Evolutionary conservation across 2,797 vertebrate species (phyloP).

Genomic region (Neopelma chrysocephalum): DNA sequence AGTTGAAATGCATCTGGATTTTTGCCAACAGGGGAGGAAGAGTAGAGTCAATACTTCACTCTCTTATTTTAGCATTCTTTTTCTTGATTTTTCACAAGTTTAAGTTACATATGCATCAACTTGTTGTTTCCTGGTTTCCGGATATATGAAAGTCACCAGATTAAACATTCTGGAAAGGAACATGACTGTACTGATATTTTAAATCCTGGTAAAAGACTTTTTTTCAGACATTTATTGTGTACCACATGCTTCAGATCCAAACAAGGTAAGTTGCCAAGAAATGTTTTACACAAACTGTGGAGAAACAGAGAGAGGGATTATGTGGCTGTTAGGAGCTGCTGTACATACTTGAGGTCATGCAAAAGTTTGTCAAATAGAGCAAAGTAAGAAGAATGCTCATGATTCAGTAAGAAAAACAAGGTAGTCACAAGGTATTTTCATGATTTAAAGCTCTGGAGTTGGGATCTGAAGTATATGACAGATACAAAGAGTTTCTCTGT

Average conservation of each 20-base stretch:
- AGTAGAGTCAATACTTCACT: neutral
- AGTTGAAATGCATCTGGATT: neutral
- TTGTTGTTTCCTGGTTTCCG: neutral
- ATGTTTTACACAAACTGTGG: neutral
- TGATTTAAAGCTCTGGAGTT: neutral
- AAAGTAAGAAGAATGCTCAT: neutral
- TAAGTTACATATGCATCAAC: neutral
- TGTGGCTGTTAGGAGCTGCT: neutral
- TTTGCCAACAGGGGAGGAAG: neutral
- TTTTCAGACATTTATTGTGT: neutral
- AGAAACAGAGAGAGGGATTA: neutral
- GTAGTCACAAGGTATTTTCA: neutral
- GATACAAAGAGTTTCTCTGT: neutral
- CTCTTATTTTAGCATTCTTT: neutral
- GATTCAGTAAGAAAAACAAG: neutral
- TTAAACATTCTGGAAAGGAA: neutral
- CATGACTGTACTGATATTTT: neutral
- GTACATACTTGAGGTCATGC: neutral
- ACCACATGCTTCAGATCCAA: neutral
- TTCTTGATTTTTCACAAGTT: neutral
- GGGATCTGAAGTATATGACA: neutral
- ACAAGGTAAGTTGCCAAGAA: conserved; percentile 13
- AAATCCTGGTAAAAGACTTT: neutral
- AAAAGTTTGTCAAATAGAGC: neutral
- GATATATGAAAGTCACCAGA: neutral